These are phyloP conservation scores for Lomographa bimaculata DNA, from an alignment of 2,888 invertebrate genomes.

Conservation along the genomic window DNA sequence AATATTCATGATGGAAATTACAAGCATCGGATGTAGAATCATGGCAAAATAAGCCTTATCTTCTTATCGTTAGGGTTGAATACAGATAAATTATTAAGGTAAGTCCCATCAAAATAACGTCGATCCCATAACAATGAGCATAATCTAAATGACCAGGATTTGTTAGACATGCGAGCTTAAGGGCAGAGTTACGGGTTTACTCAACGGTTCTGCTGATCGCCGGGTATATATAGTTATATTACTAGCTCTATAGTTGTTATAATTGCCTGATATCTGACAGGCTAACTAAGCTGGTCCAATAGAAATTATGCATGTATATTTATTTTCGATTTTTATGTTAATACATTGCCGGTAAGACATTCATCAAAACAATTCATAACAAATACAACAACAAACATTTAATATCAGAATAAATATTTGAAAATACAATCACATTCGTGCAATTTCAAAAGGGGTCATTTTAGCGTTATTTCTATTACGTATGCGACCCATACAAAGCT, in stretches of 20 bases:
- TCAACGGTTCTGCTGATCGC: conserved; percentile 40
- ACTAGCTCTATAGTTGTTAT: conserved; percentile 10
- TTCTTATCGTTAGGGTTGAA: conserved; percentile 1
- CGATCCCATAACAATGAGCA: conserved; percentile 60
- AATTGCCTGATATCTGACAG: conserved; percentile 14
- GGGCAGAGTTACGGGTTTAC: conserved; percentile 35
- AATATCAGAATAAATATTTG: too few relatives aligned
- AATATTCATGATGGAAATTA: conserved; percentile 10
- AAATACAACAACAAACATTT: too few relatives aligned
- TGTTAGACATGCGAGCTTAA: conserved; percentile 52
- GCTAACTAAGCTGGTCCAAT: too few relatives aligned
- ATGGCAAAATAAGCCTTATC: conserved; percentile 6
- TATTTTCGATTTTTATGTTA: too few relatives aligned
- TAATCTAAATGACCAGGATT: conserved; percentile 60
- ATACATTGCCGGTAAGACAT: too few relatives aligned
- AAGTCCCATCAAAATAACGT: conserved; percentile 26
- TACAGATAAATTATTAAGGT: conserved; percentile 8
- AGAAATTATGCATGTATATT: too few relatives aligned
- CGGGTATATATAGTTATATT: conserved; percentile 18
- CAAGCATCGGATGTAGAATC: conserved; percentile 1
- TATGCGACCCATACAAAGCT: too few relatives aligned
- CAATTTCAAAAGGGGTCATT: too few relatives aligned
- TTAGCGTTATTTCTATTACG: too few relatives aligned
- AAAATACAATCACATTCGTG: too few relatives aligned
- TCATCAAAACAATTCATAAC: too few relatives aligned